Base-by-base conservation (phyloP, 2,888 invertebrate genomes). In the Philereme transversata region DNA sequence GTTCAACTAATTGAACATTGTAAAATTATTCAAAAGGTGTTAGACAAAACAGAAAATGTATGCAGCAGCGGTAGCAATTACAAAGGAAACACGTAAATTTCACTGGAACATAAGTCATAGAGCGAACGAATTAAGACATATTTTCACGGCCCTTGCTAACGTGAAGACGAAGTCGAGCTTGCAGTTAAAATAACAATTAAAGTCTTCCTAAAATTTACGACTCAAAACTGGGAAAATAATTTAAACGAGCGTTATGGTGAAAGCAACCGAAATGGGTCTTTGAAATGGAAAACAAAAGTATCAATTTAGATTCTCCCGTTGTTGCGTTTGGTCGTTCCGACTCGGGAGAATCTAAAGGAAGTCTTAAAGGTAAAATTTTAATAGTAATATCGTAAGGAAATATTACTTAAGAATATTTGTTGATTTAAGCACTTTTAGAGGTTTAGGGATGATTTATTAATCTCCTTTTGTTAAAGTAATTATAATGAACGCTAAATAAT, bases 101-200 rank as follows among this genome's bases (percentile, higher is more conserved):
- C 80, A 85, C 76, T 78, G 79, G 77, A 85, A 88, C 88, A 85
- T 89, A 86, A 91, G 90, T 90, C 89, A 90, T 88, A 87, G 83
- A 86, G 85, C 76, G 78, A 77, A 78, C 80, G 90, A 88, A 91
- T 91, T 87, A 91, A 91, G 90, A 90, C 90, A 89, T 90, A 90
- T 90, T 90, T 91, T 86, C 84, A 81, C 81, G 73, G 77, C 81
- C 85, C 85, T 81, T 73, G 71, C 75, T 74, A 75, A 72, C 69
- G 78, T 71, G 78, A 84, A 80, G 83, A 85, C 87, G 85, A 87
- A 85, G 88, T 89, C 85, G 84, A 87, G 85, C 84, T 88, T 87
- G 90, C 92, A 91, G 90, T 92, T 90, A 92, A 91, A 92, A 89
- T 90, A 90, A 92, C 90, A 92, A 92, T 92, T 92, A 92, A 92